phyloP scores from a whole-genome alignment of 2,113 vertebrate genomes.

The Rhineura floridana region DNA sequence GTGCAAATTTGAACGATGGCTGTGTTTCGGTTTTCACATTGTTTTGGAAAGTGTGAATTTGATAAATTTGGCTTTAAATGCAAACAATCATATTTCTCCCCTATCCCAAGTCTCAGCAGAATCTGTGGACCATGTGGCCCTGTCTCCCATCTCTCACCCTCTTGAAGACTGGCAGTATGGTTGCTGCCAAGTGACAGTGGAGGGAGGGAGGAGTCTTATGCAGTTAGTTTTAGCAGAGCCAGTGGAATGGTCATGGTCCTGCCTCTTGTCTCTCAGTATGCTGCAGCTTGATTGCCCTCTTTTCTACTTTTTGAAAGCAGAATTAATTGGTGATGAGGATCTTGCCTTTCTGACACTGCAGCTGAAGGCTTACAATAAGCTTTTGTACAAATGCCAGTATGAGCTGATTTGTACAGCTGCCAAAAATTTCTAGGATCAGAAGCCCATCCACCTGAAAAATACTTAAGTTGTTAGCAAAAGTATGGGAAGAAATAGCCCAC shows the following conservation, averaged over 20 bases:
- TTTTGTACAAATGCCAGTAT: slow-evolving; percentile 20
- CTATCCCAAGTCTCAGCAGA: neutral
- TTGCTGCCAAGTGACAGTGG: too few species aligned
- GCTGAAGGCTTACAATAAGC: slow-evolving; percentile 9
- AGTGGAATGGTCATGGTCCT: too few species aligned
- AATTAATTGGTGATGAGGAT: slow-evolving; percentile 30
- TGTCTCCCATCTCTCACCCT: neutral
- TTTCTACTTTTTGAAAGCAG: slow-evolving; percentile 6
- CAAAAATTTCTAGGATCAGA: slow-evolving; percentile 45
- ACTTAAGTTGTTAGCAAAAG: slow-evolving; percentile 38
- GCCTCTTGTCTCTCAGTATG: neutral
- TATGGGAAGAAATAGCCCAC: neutral
- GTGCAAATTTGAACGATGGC: too few species aligned
- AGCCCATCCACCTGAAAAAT: slow-evolving; percentile 13
- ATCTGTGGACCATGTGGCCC: neutral
- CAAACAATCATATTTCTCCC: too few species aligned
- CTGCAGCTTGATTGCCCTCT: neutral
- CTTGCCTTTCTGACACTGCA: neutral
- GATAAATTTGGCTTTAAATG: too few species aligned
- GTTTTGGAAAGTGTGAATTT: too few species aligned
- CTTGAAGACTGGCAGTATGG: too few species aligned
- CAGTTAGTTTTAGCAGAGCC: too few species aligned
- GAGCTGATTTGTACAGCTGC: slow-evolving; percentile 59
- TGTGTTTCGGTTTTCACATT: too few species aligned
- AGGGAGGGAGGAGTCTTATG: too few species aligned